Evolutionary conservation across 2,797 vertebrate species (phyloP).

Genomic region (Cossypha caffra): DNA sequence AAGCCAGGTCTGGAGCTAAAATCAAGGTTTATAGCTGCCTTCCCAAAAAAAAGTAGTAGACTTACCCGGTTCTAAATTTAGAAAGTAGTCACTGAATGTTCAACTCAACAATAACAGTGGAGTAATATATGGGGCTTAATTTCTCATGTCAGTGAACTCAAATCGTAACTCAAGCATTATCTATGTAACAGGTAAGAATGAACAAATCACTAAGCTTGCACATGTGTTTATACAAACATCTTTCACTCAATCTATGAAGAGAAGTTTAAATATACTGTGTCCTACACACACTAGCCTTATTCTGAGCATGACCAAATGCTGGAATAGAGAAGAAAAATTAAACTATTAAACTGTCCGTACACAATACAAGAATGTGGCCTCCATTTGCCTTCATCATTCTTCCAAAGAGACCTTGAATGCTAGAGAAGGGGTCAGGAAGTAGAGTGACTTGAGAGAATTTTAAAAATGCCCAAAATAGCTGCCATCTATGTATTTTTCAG

Average conservation of each 20-base stretch:
- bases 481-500: background rate
- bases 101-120: background rate
- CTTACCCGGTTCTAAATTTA: background rate
- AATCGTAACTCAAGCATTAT: background rate
- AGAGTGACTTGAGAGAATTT: background rate
- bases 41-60: background rate
- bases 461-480: background rate
- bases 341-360: background rate
- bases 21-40: background rate
- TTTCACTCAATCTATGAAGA: background rate
- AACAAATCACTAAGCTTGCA: background rate
- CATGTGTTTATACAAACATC: background rate
- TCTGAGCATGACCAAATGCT: background rate
- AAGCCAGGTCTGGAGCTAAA: background rate
- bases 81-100: background rate
- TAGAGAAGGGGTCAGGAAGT: background rate
- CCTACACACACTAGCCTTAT: background rate
- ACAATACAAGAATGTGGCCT: rapidly evolving
- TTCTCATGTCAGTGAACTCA: background rate
- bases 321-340: background rate
- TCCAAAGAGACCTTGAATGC: background rate
- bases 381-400: background rate
- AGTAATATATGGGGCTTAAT: background rate
- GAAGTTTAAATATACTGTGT: background rate
- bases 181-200: background rate